Evolutionary conservation across 2,113 vertebrate species (phyloP).

Genomic region (Corythoichthys intestinalis): DNA sequence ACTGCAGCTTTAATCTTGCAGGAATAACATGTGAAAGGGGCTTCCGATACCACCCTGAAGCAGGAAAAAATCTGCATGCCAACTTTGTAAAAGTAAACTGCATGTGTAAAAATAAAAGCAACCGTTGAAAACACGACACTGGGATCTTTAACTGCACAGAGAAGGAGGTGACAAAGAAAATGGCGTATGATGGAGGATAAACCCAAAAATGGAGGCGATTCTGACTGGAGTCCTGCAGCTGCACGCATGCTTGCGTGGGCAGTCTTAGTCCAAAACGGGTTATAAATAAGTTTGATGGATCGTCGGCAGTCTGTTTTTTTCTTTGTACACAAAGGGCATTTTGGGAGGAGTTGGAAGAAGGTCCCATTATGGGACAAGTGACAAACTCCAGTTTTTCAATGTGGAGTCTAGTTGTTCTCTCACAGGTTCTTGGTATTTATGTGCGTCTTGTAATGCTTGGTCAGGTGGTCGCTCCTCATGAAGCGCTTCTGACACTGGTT

Average conservation of each 20-base stretch:
- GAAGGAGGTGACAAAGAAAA: not conserved
- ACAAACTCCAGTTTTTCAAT: slow-evolving; percentile 22
- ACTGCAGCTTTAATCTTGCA: too few species aligned
- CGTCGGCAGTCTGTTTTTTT: slow-evolving; percentile 23
- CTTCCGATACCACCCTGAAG: not conserved
- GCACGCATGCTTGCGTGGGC: not conserved
- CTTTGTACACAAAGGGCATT: slow-evolving; percentile 45
- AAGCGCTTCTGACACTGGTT: slow-evolving; percentile 97
- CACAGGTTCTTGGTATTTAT: slow-evolving; percentile 98
- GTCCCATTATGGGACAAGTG: slow-evolving; percentile 37
- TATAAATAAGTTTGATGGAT: slow-evolving; percentile 30
- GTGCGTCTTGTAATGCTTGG: slow-evolving; percentile 99
- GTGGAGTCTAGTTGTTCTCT: slow-evolving; percentile 30
- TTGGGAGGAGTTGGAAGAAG: slow-evolving; percentile 26
- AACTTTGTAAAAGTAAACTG: not conserved
- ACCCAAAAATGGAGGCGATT: not conserved
- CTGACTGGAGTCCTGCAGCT: not conserved
- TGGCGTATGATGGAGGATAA: not conserved
- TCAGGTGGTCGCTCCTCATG: slow-evolving; percentile 97
- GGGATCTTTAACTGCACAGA: not conserved
- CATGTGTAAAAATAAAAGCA: not conserved
- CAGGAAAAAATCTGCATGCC: not conserved
- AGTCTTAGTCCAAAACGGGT: not conserved
- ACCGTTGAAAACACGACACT: not conserved
- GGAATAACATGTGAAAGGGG: not conserved